phyloP scores from a whole-genome alignment of 2,888 invertebrate genomes.

The Cantharis rustica region DNA sequence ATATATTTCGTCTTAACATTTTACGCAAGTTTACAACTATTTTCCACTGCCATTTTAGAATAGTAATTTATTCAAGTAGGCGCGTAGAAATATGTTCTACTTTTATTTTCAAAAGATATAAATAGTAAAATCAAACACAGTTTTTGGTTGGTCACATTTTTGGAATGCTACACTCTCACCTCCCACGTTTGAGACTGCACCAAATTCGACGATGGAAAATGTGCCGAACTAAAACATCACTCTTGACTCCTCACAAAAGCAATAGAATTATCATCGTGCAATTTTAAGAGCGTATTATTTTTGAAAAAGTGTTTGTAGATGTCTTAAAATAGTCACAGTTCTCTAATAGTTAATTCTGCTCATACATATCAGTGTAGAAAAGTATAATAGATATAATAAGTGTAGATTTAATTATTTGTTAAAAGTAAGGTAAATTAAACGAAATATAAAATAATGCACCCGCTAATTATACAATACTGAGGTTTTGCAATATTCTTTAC shows the following conservation, averaged over 20 bases:
- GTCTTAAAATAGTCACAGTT: neutral
- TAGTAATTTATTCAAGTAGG: slow-evolving; percentile 17
- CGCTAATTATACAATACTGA: slow-evolving; percentile 1
- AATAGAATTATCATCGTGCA: neutral
- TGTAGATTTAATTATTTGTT: slow-evolving; percentile 18
- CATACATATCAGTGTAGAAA: slow-evolving; percentile 53
- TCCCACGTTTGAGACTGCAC: neutral
- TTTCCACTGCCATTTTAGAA: slow-evolving; percentile 52
- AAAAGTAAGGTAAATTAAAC: neutral
- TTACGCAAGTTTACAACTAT: slow-evolving; percentile 36
- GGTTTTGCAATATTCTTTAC: slow-evolving; percentile 10
- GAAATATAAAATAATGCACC: slow-evolving; percentile 1
- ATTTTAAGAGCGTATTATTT: neutral
- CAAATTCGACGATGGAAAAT: neutral
- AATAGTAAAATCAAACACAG: neutral
- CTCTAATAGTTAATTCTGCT: slow-evolving; percentile 41
- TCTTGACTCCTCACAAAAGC: neutral
- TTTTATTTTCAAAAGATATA: neutral
- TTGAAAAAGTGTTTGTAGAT: neutral
- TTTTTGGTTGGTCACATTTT: neutral
- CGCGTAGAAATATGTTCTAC: neutral
- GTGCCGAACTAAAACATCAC: slow-evolving; percentile 19
- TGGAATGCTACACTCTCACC: neutral
- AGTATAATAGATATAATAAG: slow-evolving; percentile 1
- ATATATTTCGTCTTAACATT: slow-evolving; percentile 1